Base-by-base conservation (phyloP, 1,140 invertebrate species). In the Anagrus nilaparvatae region DNA sequence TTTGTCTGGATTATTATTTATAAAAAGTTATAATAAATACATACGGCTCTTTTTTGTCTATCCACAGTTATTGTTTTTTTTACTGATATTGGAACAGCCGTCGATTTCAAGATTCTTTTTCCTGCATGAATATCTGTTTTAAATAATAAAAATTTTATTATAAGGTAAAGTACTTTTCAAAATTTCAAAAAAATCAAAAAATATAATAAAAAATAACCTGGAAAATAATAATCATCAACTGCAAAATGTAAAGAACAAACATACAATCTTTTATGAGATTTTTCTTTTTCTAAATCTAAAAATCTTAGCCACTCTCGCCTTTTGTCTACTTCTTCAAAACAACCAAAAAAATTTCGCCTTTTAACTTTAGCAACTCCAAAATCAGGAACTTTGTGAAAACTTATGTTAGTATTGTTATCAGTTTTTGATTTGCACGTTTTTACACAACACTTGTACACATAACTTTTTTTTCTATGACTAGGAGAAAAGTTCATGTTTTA, bases 161-260 rank as follows among this genome's bases (percentile, higher is more conserved):
- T 38, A 24, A 41, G 8, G 32, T 16, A 24, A 21, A 31, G 25
- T 7, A 30, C 16, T 12, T 30, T 18, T 41, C 9, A 18, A 8
- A 13, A 17, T 16, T 33, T 12, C 4, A 21, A n/a, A 6, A 37
- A 13, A 14, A 19, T 41, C 20, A 41, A 25, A 18, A 23, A 9
- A 14, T 20, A 14, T 37, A 16, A 25, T 20, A 4, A 19, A 12
- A 27, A 46, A 7, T 30, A 17, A 46, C 39, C 44, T 41, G 44
- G 32, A 13, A 37, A 41, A 41, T 37, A 31, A 23, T 46, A 46
- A 32, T 46, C 38, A 32, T 8, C 25, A 31, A 34, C 16, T 14
- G 20, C 37, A 14, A 46, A 46, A 37, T 46, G 44, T 12, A 37
- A 32, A 8, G 44, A 46, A 36, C 44, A 46, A 36, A 46, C 39